A percentile compares a stretch with the other conserved stretches of the same genome.
These are phyloP conservation scores for Cyprinodon tularosa DNA, from an alignment of 2,113 vertebrate genomes.

Conservation along the genomic window DNA sequence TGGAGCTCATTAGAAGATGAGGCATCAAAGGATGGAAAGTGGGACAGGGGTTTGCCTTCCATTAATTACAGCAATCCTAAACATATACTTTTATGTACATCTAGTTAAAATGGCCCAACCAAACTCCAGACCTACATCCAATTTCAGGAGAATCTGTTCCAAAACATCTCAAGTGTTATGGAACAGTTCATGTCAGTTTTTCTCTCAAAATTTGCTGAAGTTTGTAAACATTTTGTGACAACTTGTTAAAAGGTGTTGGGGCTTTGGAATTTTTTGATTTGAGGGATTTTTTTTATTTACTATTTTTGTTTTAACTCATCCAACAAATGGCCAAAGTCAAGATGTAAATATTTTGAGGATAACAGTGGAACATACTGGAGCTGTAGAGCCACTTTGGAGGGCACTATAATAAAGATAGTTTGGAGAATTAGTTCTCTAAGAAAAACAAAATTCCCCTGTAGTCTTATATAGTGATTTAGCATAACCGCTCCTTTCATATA, in stretches of 20 bases:
- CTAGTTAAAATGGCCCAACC: not conserved
- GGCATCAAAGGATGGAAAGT: not conserved
- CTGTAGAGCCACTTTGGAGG: constrained; percentile 47
- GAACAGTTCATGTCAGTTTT: not conserved
- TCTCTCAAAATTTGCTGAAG: not conserved
- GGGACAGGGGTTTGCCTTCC: not conserved
- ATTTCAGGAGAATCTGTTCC: not conserved
- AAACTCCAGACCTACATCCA: not conserved
- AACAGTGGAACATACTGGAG: constrained; percentile 15
- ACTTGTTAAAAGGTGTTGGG: no score
- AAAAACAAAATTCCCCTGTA: constrained; percentile 60
- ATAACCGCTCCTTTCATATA: constrained; percentile 23
- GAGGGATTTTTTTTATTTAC: no score
- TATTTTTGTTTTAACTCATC: constrained; percentile 1
- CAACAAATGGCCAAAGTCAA: constrained; percentile 19
- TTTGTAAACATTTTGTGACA: no score
- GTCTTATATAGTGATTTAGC: constrained; percentile 59
- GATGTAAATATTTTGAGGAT: constrained; percentile 14
- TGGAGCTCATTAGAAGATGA: not conserved
- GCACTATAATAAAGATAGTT: constrained; percentile 67
- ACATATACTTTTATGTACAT: not conserved
- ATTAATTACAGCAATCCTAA: not conserved
- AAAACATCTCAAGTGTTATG: not conserved
- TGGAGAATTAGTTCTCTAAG: constrained; percentile 68
- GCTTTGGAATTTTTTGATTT: no score